Conservation (phyloP, 2,888 invertebrate genomes). For the Phyllotreta striolata region DNA sequence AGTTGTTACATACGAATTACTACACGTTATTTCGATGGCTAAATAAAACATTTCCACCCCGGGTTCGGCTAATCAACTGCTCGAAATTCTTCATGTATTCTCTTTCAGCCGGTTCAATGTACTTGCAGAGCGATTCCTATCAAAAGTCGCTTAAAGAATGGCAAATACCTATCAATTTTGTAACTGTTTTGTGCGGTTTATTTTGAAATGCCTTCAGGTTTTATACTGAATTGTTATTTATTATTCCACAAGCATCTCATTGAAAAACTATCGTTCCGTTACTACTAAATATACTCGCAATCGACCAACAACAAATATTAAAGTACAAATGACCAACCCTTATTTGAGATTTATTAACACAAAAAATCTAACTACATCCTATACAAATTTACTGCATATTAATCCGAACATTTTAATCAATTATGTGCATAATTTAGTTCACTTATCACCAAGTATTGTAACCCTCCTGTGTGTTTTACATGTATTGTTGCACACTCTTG, state of each 20-base stretch:
- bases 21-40: constrained; percentile 24
- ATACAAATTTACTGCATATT: too few species aligned
- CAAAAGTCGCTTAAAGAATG: constrained; percentile 25
- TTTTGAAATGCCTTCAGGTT: constrained; percentile 3
- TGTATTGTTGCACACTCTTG: constrained; percentile 16
- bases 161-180: constrained; percentile 28
- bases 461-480: constrained; percentile 15
- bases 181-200: constrained; percentile 32
- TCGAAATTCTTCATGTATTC: constrained; percentile 30
- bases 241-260: neutral
- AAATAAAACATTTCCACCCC: constrained; percentile 26
- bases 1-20: constrained; percentile 30
- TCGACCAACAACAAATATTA: too few species aligned
- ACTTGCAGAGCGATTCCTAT: constrained; percentile 28
- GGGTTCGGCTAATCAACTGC: constrained; percentile 25
- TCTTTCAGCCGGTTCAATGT: constrained; percentile 31
- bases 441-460: constrained; percentile 3
- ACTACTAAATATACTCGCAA: too few species aligned
- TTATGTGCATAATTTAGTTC: constrained; percentile 10
- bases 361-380: too few species aligned
- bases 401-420: neutral
- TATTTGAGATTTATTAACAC: too few species aligned
- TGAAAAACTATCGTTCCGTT: too few species aligned
- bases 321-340: too few species aligned
- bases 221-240: constrained; percentile 11